These are phyloP conservation scores for Scelioninae gen. 2 DNA, from an alignment of 2,888 invertebrate genomes.

Conservation along the genomic window DNA sequence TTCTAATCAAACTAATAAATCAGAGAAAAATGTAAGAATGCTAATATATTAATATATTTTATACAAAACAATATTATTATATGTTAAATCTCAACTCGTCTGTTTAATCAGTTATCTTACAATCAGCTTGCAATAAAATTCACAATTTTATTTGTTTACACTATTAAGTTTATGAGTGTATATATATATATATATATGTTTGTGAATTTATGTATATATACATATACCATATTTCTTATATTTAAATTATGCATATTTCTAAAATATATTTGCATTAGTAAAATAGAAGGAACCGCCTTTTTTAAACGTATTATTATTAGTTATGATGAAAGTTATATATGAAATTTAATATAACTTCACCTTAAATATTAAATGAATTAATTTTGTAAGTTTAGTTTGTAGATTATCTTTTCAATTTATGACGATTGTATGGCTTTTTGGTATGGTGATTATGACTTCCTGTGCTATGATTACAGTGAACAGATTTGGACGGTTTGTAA, in stretches of 20 bases:
- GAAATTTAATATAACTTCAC: slow-evolving; percentile 31
- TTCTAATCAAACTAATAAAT: no score
- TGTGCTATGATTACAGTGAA: slow-evolving; percentile 66
- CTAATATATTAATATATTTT: no score
- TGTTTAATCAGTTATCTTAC: no score
- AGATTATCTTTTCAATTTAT: slow-evolving; percentile 73
- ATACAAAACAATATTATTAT: no score
- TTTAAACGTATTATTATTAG: slow-evolving; percentile 25
- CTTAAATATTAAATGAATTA: slow-evolving; percentile 29
- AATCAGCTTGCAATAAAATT: no score
- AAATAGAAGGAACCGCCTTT: slow-evolving; percentile 58
- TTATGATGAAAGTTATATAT: slow-evolving; percentile 21
- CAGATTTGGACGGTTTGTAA: slow-evolving; percentile 73
- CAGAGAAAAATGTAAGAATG: no score
- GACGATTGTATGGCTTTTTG: slow-evolving; percentile 72
- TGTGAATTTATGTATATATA: slow-evolving; percentile 13
- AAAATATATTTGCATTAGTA: slow-evolving; percentile 54
- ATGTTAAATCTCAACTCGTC: no score
- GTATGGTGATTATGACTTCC: slow-evolving; percentile 66
- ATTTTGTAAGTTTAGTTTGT: slow-evolving; percentile 1
- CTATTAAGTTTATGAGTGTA: no score
- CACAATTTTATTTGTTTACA: no score
- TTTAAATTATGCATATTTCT: slow-evolving; percentile 45
- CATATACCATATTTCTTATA: slow-evolving; percentile 17
- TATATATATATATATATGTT: slow-evolving; percentile 42